Base-by-base conservation (phyloP, 1,140 invertebrate genomes). In the Charaxes varanes region DNA sequence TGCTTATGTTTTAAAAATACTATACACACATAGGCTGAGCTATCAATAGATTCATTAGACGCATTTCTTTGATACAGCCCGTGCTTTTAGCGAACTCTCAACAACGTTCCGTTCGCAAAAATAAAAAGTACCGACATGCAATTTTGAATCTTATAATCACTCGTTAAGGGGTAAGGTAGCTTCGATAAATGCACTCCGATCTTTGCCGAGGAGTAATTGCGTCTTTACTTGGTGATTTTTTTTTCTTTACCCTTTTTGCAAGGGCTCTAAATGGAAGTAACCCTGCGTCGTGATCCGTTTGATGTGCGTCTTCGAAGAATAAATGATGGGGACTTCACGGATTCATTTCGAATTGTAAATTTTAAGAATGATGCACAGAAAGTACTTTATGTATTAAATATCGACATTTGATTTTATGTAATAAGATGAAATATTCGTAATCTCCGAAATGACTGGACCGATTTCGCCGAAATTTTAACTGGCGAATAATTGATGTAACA, bases 31-130 rank as follows among this genome's bases (percentile, higher is more conserved):
- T 45, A 71, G 68, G 66, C 53, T 47, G 40, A 67, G 66, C 69
- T 73, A 81, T 74, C 74, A 77, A 81, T 81, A 79, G 63, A 76
- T 66, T 81, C 77, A 79, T 81, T 79, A 81, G 74, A 81, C 56
- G 68, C 65, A 74, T 79, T 81, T 81, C 77, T 81, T 79, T 81
- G 72, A 81, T 64, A 70, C 64, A 52, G 50, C 66, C n/a, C 61
- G 55, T 53, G 73, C 74, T 79, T 79, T 81, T 77, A 78, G 70
- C 68, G 54, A 57, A 56, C 51, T 53, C 46, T 48, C 49, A 28
- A 44, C 45, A 52, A 60, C 54, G 53, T 40, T 26, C 31, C 41
- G 53, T 43, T 53, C 45, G 27, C 49, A 10, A 6, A 32, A 48
- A 21, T 24, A n/a, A 15, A 35, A 43, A 26, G 15, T 30, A 26